Percentiles rank a stretch among this genome's conserved stretches.
These are phyloP conservation scores for Gyrodactylus bullatarudis DNA, from an alignment of 1,140 invertebrate species.

Conservation along the genomic window DNA sequence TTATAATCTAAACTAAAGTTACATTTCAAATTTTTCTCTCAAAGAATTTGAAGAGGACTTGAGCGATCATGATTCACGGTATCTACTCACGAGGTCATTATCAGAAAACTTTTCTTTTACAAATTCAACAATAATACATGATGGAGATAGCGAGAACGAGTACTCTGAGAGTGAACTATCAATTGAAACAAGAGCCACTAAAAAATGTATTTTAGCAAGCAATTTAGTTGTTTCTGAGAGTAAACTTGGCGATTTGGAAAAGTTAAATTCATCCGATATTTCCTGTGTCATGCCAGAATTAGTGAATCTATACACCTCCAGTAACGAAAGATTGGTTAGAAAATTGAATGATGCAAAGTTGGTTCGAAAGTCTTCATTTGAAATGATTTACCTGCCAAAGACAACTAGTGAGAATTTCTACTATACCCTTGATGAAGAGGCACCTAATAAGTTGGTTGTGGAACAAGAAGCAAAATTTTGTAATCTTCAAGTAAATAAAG, in stretches of 20 bases:
- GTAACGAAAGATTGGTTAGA: neutral
- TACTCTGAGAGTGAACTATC: too few species aligned
- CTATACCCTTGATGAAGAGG: neutral
- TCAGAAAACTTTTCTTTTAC: neutral
- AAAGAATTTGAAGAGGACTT: too few species aligned
- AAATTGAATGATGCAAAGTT: neutral
- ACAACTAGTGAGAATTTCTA: neutral
- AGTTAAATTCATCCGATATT: neutral
- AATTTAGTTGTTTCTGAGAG: too few species aligned
- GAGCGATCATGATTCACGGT: neutral
- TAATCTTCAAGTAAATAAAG: too few species aligned
- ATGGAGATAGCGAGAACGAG: too few species aligned
- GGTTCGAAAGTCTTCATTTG: neutral
- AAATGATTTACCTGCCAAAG: neutral
- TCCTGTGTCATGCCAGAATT: too few species aligned
- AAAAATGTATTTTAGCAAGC: too few species aligned
- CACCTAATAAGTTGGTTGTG: too few species aligned
- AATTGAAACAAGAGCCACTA: too few species aligned
- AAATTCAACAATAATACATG: neutral
- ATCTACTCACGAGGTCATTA: neutral
- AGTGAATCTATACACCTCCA: neutral
- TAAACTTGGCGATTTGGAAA: neutral
- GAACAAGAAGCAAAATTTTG: too few species aligned
- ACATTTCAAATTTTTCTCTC: too few species aligned
- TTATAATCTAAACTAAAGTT: too few species aligned